Percentiles rank a stretch among this genome's conserved stretches.
Evolutionary conservation across 2,797 vertebrate genomes (phyloP).

Genomic region (Micrastur ruficollis): DNA sequence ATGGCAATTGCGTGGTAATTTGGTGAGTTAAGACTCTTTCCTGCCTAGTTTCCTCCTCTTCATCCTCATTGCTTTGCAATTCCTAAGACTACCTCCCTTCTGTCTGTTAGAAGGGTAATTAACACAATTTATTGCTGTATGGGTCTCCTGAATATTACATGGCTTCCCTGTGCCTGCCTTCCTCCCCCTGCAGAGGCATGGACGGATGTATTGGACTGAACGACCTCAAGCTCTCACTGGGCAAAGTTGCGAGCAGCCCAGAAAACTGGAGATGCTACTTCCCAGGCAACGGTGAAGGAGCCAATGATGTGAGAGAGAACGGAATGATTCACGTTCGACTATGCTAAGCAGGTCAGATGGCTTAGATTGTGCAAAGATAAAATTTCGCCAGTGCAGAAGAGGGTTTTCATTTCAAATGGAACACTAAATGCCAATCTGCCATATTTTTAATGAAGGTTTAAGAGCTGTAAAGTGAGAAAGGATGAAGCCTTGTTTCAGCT

Average conservation of each 20-base stretch:
- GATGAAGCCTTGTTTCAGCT: not conserved
- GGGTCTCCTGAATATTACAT: not conserved
- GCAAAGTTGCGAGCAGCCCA: not conserved
- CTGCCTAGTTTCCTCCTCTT: not conserved
- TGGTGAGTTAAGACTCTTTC: not conserved
- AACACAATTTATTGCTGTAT: not conserved
- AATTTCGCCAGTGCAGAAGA: not conserved
- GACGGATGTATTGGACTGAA: not conserved
- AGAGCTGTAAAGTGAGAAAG: not conserved
- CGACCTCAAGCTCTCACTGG: not conserved
- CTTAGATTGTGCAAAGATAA: not conserved
- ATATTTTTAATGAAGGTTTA: not conserved
- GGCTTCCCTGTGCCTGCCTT: not conserved
- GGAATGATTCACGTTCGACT: not conserved
- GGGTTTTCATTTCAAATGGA: not conserved
- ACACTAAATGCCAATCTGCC: not conserved
- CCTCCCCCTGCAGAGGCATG: not conserved
- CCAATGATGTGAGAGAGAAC: not conserved
- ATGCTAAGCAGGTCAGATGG: not conserved
- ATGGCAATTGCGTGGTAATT: not conserved
- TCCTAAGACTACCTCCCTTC: not conserved
- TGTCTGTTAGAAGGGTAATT: not conserved
- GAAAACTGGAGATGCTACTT: not conserved
- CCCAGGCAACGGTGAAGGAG: not conserved
- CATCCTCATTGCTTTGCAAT: not conserved